Conservation (phyloP, 2,888 invertebrate genomes). For the Sminthurinus aureus region DNA sequence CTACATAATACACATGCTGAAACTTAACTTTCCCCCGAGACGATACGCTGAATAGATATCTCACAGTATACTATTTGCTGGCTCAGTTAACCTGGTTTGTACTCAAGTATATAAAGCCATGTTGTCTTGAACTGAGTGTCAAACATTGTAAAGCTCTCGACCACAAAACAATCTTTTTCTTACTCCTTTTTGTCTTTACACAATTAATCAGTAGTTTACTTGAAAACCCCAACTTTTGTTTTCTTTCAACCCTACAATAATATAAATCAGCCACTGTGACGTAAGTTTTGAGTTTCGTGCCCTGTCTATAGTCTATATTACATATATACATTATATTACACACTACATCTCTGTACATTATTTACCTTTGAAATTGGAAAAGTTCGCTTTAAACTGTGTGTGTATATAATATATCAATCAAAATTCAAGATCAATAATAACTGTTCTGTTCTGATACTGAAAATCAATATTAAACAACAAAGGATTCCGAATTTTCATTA, state of each 20-base stretch:
- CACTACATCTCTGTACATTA: not conserved
- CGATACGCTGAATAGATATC: slow-evolving; percentile 35
- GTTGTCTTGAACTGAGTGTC: slow-evolving; percentile 25
- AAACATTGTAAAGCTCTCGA: slow-evolving; percentile 30
- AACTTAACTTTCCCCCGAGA: slow-evolving; percentile 32
- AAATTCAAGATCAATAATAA: too few species aligned
- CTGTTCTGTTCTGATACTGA: too few species aligned
- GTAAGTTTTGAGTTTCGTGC: slow-evolving; percentile 6
- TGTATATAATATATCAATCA: too few species aligned
- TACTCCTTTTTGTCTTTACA: not conserved
- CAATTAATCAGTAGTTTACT: too few species aligned
- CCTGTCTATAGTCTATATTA: not conserved
- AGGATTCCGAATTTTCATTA: too few species aligned
- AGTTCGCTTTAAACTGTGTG: too few species aligned
- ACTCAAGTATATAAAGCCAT: slow-evolving; percentile 31
- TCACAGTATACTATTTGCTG: slow-evolving; percentile 23
- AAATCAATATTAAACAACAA: too few species aligned
- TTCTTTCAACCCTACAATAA: not conserved
- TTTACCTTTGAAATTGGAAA: too few species aligned
- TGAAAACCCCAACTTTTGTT: not conserved
- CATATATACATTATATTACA: not conserved
- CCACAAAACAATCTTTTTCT: slow-evolving; percentile 10
- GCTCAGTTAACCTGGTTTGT: slow-evolving; percentile 36
- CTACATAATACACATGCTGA: not conserved
- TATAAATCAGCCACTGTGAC: not conserved